Evolutionary conservation across 1,140 invertebrate species (phyloP).

Genomic region (Macrocentrus cingulum): DNA sequence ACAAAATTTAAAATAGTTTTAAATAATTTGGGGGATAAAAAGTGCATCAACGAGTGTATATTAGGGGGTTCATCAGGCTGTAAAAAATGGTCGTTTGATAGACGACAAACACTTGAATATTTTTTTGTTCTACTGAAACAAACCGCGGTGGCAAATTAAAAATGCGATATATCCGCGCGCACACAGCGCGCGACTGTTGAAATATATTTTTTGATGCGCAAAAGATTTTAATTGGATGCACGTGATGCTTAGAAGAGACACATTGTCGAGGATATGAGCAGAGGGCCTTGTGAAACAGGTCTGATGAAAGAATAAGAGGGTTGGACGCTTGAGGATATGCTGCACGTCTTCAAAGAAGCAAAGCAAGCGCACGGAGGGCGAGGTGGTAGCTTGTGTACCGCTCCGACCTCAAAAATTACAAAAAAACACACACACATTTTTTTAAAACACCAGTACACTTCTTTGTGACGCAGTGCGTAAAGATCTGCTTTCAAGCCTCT

Average conservation of each 20-base stretch:
- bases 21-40: too few species aligned
- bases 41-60: too few species aligned
- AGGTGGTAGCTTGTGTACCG: background rate
- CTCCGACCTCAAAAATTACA: background rate
- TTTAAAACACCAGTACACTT: slow-evolving; percentile 12
- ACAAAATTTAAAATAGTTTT: too few species aligned
- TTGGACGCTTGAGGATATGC: too few species aligned
- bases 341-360: too few species aligned
- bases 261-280: slow-evolving; percentile 19
- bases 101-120: background rate
- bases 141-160: too few species aligned
- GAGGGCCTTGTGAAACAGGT: background rate
- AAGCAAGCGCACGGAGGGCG: too few species aligned
- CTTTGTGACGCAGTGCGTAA: slow-evolving; percentile 45
- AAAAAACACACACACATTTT: too few species aligned
- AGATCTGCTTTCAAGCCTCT: slow-evolving; percentile 21
- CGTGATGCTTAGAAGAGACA: slow-evolving; percentile 13
- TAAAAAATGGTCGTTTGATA: background rate
- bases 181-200: too few species aligned
- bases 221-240: slow-evolving; percentile 27
- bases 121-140: too few species aligned
- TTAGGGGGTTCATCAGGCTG: too few species aligned
- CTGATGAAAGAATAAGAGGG: too few species aligned
- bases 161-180: background rate
- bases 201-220: background rate